Conservation (phyloP, 2,888 invertebrate genomes). For the Andricus curvator region DNA sequence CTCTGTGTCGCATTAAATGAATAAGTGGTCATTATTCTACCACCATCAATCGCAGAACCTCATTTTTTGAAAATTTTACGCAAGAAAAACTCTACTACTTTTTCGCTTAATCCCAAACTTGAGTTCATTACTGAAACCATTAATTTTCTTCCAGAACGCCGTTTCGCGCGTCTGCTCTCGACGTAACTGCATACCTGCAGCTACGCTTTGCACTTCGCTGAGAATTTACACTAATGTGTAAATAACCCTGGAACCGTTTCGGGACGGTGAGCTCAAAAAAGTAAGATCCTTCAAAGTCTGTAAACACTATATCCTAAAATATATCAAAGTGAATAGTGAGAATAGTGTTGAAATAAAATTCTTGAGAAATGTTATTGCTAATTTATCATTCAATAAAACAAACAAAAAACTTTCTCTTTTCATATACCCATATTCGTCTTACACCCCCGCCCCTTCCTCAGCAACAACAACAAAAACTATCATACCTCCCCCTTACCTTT, state of each 20-base stretch:
- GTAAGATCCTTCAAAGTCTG: neutral
- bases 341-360: neutral
- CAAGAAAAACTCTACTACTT: neutral
- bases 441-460: no score
- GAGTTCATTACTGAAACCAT: constrained; percentile 35
- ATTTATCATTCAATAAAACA: no score
- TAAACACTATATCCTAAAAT: neutral
- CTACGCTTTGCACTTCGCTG: constrained; percentile 5
- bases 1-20: neutral
- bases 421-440: no score
- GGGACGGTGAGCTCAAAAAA: neutral
- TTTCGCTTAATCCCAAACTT: constrained; percentile 24
- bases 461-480: no score
- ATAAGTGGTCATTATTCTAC: neutral
- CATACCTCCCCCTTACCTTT: no score
- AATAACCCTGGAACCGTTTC: constrained; percentile 4
- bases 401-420: no score
- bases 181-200: constrained; percentile 26
- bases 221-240: constrained; percentile 25
- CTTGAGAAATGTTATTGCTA: no score
- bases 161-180: constrained; percentile 35
- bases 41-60: neutral
- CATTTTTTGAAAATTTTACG: constrained; percentile 1
- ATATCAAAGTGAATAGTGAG: neutral
- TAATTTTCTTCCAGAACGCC: constrained; percentile 25